Percentiles rank a stretch among this genome's conserved stretches.
These are phyloP conservation scores for Drosophila guanche DNA, from an alignment of 1,140 invertebrate species.

Conservation along the genomic window DNA sequence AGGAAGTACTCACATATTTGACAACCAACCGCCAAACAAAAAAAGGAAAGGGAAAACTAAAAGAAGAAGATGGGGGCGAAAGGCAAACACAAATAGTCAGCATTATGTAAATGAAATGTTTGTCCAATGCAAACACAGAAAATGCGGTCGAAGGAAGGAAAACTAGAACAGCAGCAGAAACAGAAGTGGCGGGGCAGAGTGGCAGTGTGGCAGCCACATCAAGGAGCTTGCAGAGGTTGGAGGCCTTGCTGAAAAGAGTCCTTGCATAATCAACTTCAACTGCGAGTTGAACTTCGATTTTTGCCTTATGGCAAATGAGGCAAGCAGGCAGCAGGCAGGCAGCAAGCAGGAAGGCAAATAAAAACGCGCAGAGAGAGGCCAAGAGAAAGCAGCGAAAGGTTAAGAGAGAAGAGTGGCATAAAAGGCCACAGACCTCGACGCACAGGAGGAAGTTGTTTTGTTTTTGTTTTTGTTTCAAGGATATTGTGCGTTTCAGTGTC, in stretches of 20 bases:
- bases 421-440: slow-evolving; percentile 1
- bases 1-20: slow-evolving; percentile 40
- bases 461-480: slow-evolving; percentile 56
- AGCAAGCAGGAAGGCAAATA: slow-evolving; percentile 31
- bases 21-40: slow-evolving; percentile 21
- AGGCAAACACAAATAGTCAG: slow-evolving; percentile 68
- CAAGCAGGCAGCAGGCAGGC: slow-evolving; percentile 3
- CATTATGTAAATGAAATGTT: slow-evolving; percentile 80
- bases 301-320: slow-evolving; percentile 51
- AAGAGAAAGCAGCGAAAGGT: neutral
- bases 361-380: neutral
- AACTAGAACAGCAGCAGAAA: slow-evolving; percentile 41
- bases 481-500: slow-evolving; percentile 66
- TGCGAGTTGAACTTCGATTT: slow-evolving; percentile 51
- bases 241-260: slow-evolving; percentile 2
- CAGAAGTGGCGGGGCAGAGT: neutral
- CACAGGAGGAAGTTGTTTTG: slow-evolving; percentile 40
- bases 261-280: slow-evolving; percentile 71
- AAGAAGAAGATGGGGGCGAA: slow-evolving; percentile 19
- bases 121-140: slow-evolving; percentile 63
- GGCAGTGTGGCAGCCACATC: slow-evolving; percentile 3
- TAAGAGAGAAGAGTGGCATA: neutral
- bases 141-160: slow-evolving; percentile 50
- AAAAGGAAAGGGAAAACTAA: slow-evolving; percentile 6
- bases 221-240: slow-evolving; percentile 29